phyloP scores from a whole-genome alignment of 2,113 vertebrate genomes.

The Gracilinanus agilis region DNA sequence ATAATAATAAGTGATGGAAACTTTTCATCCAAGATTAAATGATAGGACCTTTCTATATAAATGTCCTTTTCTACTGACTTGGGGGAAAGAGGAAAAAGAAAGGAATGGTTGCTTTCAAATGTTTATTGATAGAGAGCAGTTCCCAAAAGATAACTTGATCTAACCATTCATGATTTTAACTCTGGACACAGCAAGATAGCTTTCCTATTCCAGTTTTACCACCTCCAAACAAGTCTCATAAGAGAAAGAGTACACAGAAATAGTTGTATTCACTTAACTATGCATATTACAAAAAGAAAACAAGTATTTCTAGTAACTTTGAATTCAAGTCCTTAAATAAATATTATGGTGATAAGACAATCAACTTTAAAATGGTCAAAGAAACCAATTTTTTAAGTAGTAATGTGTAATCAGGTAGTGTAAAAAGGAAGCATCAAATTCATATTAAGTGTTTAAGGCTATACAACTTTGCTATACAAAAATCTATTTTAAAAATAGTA shows the following conservation, averaged over 20 bases:
- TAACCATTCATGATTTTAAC: constrained; percentile 32
- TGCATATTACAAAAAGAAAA: constrained; percentile 26
- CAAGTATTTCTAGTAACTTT: constrained; percentile 51
- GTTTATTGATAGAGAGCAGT: constrained; percentile 25
- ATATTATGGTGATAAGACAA: constrained; percentile 43
- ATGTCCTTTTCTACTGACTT: constrained; percentile 39
- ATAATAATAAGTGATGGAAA: constrained; percentile 26
- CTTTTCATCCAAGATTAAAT: constrained; percentile 42
- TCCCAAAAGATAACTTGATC: neutral
- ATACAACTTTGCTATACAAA: constrained; percentile 19
- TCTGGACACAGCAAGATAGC: constrained; percentile 36
- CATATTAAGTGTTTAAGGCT: constrained; percentile 41
- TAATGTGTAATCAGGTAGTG: constrained; percentile 12
- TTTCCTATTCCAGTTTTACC: constrained; percentile 27
- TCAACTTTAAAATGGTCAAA: constrained; percentile 25
- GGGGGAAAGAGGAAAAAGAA: neutral
- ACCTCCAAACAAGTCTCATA: neutral
- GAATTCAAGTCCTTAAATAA: constrained; percentile 45
- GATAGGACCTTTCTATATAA: constrained; percentile 16
- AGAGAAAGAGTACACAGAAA: neutral
- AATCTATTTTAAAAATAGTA: constrained; percentile 52
- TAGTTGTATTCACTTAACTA: constrained; percentile 42
- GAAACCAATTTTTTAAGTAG: neutral
- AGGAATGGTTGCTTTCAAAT: constrained; percentile 34
- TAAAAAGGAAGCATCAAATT: constrained; percentile 50